These are phyloP conservation scores for Tipula helvola DNA, from an alignment of 2,888 invertebrate species.

Conservation along the genomic window DNA sequence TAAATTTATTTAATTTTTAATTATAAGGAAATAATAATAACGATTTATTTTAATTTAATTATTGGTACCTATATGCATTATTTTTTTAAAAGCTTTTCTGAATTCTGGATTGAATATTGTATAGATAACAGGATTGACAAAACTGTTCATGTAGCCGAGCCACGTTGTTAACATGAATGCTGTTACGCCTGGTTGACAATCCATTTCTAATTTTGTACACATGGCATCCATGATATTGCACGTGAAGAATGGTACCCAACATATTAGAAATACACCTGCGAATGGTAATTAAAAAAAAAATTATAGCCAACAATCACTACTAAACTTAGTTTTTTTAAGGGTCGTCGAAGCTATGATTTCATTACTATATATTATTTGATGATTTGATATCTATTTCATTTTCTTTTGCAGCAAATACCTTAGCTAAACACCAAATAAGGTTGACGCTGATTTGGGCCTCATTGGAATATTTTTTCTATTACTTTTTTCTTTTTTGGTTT, in stretches of 20 bases:
- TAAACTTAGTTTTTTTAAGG: no score
- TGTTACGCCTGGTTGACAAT: conserved; percentile 73
- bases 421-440: no score
- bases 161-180: conserved; percentile 92
- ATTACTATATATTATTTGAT: no score
- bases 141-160: conserved; percentile 96
- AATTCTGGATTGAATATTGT: conserved; percentile 96
- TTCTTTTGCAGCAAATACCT: no score
- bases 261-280: conserved; percentile 94
- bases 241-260: conserved; percentile 99
- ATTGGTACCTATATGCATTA: conserved; percentile 52
- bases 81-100: conserved; percentile 92
- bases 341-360: no score
- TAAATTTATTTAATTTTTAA: neutral
- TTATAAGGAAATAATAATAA: neutral
- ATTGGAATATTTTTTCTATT: no score
- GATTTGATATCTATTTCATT: no score
- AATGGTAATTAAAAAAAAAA: conserved; percentile 17
- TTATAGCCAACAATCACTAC: no score
- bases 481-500: no score
- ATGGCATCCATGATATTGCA: conserved; percentile 96
- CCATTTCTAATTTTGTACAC: conserved; percentile 71
- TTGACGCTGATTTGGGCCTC: no score
- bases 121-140: conserved; percentile 87
- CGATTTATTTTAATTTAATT: neutral